Base-by-base conservation (phyloP, 2,113 vertebrate species). In the Zosterops japonicus region DNA sequence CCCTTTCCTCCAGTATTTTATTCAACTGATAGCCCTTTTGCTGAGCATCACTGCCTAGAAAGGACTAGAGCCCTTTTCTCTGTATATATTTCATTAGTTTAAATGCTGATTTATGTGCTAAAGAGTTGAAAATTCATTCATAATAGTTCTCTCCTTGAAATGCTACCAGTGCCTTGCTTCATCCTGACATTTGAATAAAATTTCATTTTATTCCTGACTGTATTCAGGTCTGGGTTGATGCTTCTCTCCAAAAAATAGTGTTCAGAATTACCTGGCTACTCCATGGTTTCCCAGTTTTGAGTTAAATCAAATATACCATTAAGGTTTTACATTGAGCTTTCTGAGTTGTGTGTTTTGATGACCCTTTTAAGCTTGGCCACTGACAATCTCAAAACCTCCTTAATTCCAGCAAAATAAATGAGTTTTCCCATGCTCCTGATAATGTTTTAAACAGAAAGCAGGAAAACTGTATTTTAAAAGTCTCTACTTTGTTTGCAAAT, bases 1-100 rank as follows among this genome's bases (percentile, higher is more conserved):
- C 77, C 76, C 60, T 95, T 93, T 90, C 19, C 50, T 89, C 65
- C 69, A 76, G 57, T 68, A 94, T 87, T 95, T 91, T 87, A 92
- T 82, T 72, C 80, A 72, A 83, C 49, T 47, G 46, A 60, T 60
- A 60, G 13, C 8, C 29, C 36, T 82, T 93, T 36, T 61, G 36
- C 85, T 89, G 83, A 81, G n/a, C 56, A 82, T 42, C 2, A 1
- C 47, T 53, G 13, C 42, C 56, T 81, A 44, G 71, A 67, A 94
- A 74, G 68, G 27, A 60, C 68, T 53, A 69, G n/a, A 70, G 55
- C 9, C 44, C 76, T 86, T 92, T 67, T 78, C 41, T 81, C 20
- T 33, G 0, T 69, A 50, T 87, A 52, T 64, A 80, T 93, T 87
- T 90, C 69, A 96, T 90, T 84, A 64, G 42, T 56, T 49, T 79